phyloP scores from a whole-genome alignment of 2,888 invertebrate genomes.

The Polydrusus tereticollis region DNA sequence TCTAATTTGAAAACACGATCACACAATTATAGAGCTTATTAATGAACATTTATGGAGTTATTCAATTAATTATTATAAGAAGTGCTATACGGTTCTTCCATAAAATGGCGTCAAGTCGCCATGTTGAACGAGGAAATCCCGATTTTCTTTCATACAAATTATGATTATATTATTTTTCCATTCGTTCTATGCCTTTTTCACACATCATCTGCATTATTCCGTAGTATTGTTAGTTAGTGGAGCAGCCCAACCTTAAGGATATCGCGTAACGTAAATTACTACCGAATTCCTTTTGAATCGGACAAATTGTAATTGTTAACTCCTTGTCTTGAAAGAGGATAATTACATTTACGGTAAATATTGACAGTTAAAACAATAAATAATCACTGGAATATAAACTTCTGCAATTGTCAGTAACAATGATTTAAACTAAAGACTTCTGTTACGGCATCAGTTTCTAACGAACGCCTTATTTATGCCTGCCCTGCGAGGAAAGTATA shows the following conservation, averaged over 20 bases:
- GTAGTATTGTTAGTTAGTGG: too few relatives aligned
- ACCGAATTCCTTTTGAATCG: not conserved
- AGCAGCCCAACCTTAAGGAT: not conserved
- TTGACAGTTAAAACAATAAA: conserved; percentile 12
- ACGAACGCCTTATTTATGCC: not conserved
- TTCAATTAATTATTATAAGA: too few relatives aligned
- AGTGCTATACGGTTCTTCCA: too few relatives aligned
- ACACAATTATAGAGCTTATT: too few relatives aligned
- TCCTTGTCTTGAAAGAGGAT: not conserved
- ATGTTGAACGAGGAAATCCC: too few relatives aligned
- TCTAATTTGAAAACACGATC: too few relatives aligned
- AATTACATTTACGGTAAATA: conserved; percentile 14
- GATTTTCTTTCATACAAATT: too few relatives aligned
- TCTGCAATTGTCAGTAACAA: not conserved
- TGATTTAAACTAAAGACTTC: conserved; percentile 17
- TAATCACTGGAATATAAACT: conserved; percentile 1
- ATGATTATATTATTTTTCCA: too few relatives aligned
- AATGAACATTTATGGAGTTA: too few relatives aligned
- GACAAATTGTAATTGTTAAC: conserved; percentile 17
- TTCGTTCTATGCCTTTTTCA: too few relatives aligned
- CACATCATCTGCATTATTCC: too few relatives aligned
- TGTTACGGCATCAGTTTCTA: not conserved
- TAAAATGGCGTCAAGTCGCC: too few relatives aligned
- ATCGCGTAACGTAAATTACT: not conserved
- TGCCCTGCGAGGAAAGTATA: conserved; percentile 2